A percentile compares a stretch with the other conserved stretches of the same genome.
Conservation (phyloP, 2,113 vertebrate species). For the Malurus melanocephalus region DNA sequence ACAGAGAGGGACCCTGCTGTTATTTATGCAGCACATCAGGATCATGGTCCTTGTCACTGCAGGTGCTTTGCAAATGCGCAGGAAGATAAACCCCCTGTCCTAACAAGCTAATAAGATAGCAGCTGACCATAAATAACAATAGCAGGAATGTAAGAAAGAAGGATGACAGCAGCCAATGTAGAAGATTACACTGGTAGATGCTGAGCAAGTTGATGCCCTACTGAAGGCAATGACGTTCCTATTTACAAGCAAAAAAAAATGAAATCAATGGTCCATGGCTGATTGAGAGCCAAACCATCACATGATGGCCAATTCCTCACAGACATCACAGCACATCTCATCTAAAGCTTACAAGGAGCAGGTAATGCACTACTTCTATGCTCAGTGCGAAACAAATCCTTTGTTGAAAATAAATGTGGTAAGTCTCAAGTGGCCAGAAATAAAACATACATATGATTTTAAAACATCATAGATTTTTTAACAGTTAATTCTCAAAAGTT, state of each 20-base stretch:
- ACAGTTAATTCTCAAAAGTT: background rate
- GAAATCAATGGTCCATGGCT: background rate
- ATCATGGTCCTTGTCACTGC: background rate
- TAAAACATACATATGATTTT: background rate
- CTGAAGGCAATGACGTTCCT: background rate
- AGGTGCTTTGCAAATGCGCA: background rate
- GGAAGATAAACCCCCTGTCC: background rate
- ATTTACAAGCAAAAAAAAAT: background rate
- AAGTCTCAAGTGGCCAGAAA: background rate
- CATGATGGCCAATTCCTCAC: background rate
- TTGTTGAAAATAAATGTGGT: background rate
- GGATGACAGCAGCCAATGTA: background rate
- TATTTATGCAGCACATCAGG: background rate
- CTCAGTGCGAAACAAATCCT: background rate
- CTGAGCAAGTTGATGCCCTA: background rate
- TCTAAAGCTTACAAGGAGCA: background rate
- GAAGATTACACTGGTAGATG: slow-evolving; percentile 13
- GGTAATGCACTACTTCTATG: background rate
- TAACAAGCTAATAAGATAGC: slow-evolving; percentile 17
- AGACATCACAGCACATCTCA: background rate
- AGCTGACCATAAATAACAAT: slow-evolving; percentile 13
- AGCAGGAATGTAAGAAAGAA: slow-evolving; percentile 4
- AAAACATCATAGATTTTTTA: background rate
- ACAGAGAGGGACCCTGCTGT: background rate
- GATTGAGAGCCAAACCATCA: background rate